These are phyloP conservation scores for Macrosiphum euphorbiae DNA, from an alignment of 2,888 invertebrate genomes.

Conservation along the genomic window DNA sequence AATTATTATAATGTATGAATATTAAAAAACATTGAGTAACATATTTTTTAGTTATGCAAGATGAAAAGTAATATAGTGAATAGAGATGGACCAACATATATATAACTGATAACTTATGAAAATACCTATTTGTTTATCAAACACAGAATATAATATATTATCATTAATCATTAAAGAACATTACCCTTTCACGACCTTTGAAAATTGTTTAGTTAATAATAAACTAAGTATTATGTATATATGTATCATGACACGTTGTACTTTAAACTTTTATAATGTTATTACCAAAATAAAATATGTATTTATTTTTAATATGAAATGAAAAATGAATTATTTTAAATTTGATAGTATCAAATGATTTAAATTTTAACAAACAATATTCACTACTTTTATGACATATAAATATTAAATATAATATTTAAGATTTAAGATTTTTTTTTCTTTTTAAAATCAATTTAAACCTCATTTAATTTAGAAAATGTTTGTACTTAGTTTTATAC, in stretches of 20 bases:
- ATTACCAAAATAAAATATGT: neutral
- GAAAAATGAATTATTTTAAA: neutral
- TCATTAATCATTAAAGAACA: conserved; percentile 41
- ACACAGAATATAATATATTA: conserved; percentile 8
- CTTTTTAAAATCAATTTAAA: neutral
- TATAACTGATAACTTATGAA: neutral
- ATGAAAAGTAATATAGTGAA: neutral
- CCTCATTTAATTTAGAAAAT: neutral
- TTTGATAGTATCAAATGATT: neutral
- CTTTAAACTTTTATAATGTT: conserved; percentile 42
- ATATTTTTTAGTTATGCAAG: conserved; percentile 5
- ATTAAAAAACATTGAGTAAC: neutral
- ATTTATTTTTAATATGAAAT: conserved; percentile 1
- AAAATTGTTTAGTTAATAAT: conserved; percentile 23
- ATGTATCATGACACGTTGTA: neutral
- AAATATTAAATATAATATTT: neutral
- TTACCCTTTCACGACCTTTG: conserved; percentile 47
- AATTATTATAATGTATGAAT: neutral
- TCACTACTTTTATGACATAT: neutral
- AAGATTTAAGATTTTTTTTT: neutral
- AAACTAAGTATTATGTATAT: neutral
- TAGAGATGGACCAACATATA: neutral
- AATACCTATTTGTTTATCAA: neutral
- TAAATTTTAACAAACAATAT: neutral
- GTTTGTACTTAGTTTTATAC: neutral